Evolutionary conservation across 2,888 invertebrate genomes (phyloP), one percentile per base, ranked within the genome.

Genomic region (Brassicogethes aeneus): DNA sequence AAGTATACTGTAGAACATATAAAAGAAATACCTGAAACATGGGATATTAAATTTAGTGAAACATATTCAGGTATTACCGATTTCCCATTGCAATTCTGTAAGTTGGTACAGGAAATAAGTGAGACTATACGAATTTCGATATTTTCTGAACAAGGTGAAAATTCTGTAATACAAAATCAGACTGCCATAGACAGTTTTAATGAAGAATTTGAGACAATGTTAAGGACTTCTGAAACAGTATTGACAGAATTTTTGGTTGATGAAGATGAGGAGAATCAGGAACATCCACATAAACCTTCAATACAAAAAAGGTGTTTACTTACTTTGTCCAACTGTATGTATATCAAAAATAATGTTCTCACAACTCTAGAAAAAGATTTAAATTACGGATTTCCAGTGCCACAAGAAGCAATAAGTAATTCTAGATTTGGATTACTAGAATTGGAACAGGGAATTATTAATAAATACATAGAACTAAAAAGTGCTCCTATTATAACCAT

Each of bases 401-500:
- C 86, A 38, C 76, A 77, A 8, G 70, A 76, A 55, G 80, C 85
- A 0, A 68, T 88, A n/a, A 76, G 79, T 61, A 78, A 76, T 0
- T 77, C 81, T 2, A 80, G 78, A 57, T 76, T 76, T 3, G 77
- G 80, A 3, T 69, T 85, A 3, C 73, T 71, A 42, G 66, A 70
- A 2, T 66, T 82, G 29, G 81, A 82, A 54, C 69, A 70, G 2
- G 72, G 73, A 3, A 79, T 90, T 42, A 74, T 88, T 10, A 88
- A 90, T 56, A 82, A 82, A 2, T 89, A 88, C 61, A 71, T 89
- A 37, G 94, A 95, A 64, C 85, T 88, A 59, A 93, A 93, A 61
- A 86, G 90, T 34, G 93, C 94, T 70, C 94, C 94, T 0, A 73
- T 96, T 8, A 91, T 95, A 15, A 94, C 93, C n/a, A 89, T 88